Percentiles rank a stretch among this genome's conserved stretches.
These are phyloP conservation scores for Zeus faber DNA, from an alignment of 2,113 vertebrate species.

Conservation along the genomic window DNA sequence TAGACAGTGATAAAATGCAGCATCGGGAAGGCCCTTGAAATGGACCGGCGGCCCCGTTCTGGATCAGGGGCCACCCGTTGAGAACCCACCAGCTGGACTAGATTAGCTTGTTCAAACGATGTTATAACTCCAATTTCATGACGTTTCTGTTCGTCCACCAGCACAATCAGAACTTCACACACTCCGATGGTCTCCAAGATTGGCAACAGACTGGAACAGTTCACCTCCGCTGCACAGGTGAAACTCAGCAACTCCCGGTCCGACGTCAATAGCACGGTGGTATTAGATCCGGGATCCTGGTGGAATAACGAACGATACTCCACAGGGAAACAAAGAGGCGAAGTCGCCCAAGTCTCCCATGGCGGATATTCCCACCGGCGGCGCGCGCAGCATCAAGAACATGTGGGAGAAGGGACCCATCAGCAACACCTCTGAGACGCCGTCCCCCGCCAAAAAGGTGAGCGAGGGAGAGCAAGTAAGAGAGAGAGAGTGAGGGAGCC, in stretches of 20 bases:
- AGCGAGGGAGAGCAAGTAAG: neutral
- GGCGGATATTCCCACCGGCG: slow-evolving; percentile 85
- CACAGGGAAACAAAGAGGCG: slow-evolving; percentile 82
- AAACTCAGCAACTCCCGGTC: too few species aligned
- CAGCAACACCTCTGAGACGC: slow-evolving; percentile 73
- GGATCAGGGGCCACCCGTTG: too few species aligned
- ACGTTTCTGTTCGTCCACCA: slow-evolving; percentile 32
- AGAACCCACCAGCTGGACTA: too few species aligned
- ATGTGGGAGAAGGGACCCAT: slow-evolving; percentile 97
- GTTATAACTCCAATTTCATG: too few species aligned
- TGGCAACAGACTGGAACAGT: slow-evolving; percentile 90
- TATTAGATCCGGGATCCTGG: too few species aligned
- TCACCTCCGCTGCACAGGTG: slow-evolving; percentile 90
- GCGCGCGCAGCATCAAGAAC: slow-evolving; percentile 90
- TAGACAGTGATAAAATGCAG: too few species aligned
- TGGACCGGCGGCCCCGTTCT: too few species aligned
- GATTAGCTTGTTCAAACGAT: too few species aligned
- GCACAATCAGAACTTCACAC: slow-evolving; percentile 79
- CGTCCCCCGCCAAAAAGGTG: slow-evolving; percentile 84
- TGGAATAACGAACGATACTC: slow-evolving; percentile 5
- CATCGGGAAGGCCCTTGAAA: too few species aligned
- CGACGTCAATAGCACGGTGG: too few species aligned
- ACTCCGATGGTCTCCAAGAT: slow-evolving; percentile 88
- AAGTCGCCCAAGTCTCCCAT: slow-evolving; percentile 79
- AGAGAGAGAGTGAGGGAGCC: neutral